Base-by-base conservation (phyloP, 23 tunicate genomes). In the Diplosoma virens region DNA sequence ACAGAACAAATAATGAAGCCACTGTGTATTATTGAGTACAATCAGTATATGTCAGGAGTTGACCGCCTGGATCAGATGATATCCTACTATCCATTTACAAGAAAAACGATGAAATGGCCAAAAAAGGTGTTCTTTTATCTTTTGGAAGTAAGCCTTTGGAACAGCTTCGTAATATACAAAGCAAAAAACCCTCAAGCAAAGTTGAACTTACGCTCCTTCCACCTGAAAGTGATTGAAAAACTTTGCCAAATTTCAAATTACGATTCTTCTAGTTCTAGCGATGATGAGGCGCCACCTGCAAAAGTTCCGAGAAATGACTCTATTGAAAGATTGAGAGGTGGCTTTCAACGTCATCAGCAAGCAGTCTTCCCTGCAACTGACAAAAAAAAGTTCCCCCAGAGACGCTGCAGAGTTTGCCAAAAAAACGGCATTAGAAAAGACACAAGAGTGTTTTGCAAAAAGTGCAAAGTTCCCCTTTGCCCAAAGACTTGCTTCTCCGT, bases 61-160 rank as follows among this genome's bases (percentile, higher is more conserved):
- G 79, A 55, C 32, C 63, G 35, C 61, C 9, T 74, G 32, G 79
- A 74, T 53, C 79, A 74, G 70, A 45, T 47, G 63, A 74, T 74
- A 28, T 34, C 79, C 22, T 74, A 74, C 69, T 55, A 74, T 54
- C 65, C 79, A 25, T 45, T 18, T n/a, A 74, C 79, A 55, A 34
- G 79, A n/a, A 74, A 74, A 27, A 21, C 36, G 20, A 63, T 29
- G 35, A 63, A 63, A 63, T 63, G 70, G 70, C 35, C 70, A 29
- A 63, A 63, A 27, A 74, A 74, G 63, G 35, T n/a, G 32, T 74
- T 48, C 34, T 74, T 74, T 7, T 74, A 74, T 36, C 33, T 55
- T 32, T 16, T 74, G 35, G 79, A 74, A 53, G n/a, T 74, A 21
- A 28, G 48, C 25, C 32, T 74, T 26, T 54, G 37, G 26, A 74